Percentiles rank a stretch among this genome's conserved stretches.
Conservation (phyloP, 1,140 invertebrate species). For the Spodoptera litura region DNA sequence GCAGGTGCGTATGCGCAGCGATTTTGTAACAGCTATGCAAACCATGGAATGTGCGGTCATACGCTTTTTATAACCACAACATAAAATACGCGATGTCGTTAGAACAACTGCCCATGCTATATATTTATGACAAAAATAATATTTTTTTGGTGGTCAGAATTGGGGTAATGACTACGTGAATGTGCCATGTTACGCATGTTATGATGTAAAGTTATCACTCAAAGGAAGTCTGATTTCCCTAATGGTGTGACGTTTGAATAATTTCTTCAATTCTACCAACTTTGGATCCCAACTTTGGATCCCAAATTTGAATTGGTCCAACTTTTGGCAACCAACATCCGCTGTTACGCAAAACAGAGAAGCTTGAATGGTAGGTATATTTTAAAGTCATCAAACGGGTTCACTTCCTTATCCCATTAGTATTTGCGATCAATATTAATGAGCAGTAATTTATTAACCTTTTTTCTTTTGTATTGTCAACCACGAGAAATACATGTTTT, state of each 20-base stretch:
- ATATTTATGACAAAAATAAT: constrained; percentile 5
- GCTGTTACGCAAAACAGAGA: constrained; percentile 4
- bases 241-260: too few relatives aligned
- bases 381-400: too few relatives aligned
- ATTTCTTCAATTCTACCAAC: too few relatives aligned
- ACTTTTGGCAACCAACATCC: constrained; percentile 6
- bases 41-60: constrained; percentile 37
- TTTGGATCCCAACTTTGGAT: too few relatives aligned
- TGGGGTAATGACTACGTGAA: not conserved
- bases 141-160: not conserved
- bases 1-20: constrained; percentile 24
- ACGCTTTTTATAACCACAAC: constrained; percentile 31
- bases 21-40: constrained; percentile 42
- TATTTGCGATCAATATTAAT: constrained; percentile 5
- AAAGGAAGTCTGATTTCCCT: too few relatives aligned
- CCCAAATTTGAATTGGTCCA: not conserved
- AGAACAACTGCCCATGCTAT: constrained; percentile 2
- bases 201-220: not conserved
- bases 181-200: not conserved
- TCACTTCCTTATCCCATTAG: too few relatives aligned
- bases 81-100: constrained; percentile 32
- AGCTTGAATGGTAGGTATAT: too few relatives aligned
- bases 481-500: not conserved
- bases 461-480: constrained; percentile 2
- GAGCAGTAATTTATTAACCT: not conserved